phyloP scores from a whole-genome alignment of 37 sponge, comb jelly and placozoan species.

The Mnemiopsis leidyi region DNA sequence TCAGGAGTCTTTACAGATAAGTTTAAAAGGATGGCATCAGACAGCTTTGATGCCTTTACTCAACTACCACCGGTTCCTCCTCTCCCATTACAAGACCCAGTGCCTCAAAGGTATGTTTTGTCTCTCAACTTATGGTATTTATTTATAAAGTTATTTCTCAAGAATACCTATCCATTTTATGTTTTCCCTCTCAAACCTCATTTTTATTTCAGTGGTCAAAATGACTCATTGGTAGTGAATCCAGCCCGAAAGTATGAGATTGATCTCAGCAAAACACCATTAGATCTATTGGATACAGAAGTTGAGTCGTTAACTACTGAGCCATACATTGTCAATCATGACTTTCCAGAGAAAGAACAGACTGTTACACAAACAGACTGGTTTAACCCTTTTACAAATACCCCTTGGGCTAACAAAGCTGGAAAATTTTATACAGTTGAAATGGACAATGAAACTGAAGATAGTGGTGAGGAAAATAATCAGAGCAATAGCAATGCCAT shows the following conservation, averaged over 20 bases:
- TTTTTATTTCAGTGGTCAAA: not conserved
- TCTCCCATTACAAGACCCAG: not conserved
- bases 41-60: slow-evolving; percentile 50
- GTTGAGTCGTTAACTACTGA: not conserved
- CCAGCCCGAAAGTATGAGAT: not conserved
- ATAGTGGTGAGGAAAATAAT: not conserved
- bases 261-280: not conserved
- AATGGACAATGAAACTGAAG: not conserved
- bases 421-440: not conserved
- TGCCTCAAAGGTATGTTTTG: not conserved
- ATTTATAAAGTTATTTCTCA: too few species aligned
- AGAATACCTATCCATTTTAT: too few species aligned
- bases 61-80: slow-evolving; percentile 40
- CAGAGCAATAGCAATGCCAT: slow-evolving; percentile 25
- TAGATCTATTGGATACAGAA: not conserved
- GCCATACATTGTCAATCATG: slow-evolving; percentile 14
- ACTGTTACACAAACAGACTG: slow-evolving; percentile 50
- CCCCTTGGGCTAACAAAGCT: slow-evolving; percentile 39
- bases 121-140: not conserved
- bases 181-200: not conserved
- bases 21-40: slow-evolving; percentile 3
- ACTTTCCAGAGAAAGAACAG: not conserved
- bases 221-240: not conserved
- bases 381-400: slow-evolving; percentile 40
- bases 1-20: slow-evolving; percentile 1